Percentiles rank a stretch among this genome's conserved stretches.
phyloP scores from a whole-genome alignment of 1,140 invertebrate genomes.

The Sarcophaga peregrina region DNA sequence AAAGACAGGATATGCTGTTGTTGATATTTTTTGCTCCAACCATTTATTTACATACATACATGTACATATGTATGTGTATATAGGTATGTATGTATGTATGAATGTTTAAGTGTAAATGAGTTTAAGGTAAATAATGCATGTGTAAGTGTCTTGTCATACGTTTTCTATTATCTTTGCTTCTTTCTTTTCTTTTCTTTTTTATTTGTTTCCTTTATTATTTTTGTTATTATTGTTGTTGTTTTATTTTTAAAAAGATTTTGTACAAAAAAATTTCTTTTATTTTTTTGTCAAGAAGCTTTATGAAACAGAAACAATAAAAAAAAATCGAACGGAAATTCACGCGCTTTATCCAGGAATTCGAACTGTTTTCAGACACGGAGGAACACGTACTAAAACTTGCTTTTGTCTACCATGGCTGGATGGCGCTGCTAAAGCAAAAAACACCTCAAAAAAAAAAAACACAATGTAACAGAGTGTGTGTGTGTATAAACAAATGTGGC shows the following conservation, averaged over 20 bases:
- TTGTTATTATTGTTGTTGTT: too few relatives aligned
- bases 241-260: too few relatives aligned
- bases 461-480: background rate
- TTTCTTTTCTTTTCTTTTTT: background rate
- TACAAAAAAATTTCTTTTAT: too few relatives aligned
- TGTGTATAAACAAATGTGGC: background rate
- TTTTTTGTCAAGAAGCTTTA: too few relatives aligned
- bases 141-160: background rate
- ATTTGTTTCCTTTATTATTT: too few relatives aligned
- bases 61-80: background rate
- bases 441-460: too few relatives aligned
- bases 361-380: constrained; percentile 65
- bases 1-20: background rate
- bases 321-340: constrained; percentile 36
- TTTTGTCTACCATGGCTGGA: constrained; percentile 44
- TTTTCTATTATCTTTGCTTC: too few relatives aligned
- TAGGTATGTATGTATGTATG: background rate
- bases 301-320: too few relatives aligned
- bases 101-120: constrained; percentile 1
- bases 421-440: constrained; percentile 17
- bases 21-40: constrained; percentile 12
- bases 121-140: background rate
- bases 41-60: background rate
- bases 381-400: constrained; percentile 67
- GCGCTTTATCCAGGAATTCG: constrained; percentile 40